Evolutionary conservation across 2,797 vertebrate species (phyloP), one percentile per base, ranked within the genome.

Genomic region (Chaunax sp.): DNA sequence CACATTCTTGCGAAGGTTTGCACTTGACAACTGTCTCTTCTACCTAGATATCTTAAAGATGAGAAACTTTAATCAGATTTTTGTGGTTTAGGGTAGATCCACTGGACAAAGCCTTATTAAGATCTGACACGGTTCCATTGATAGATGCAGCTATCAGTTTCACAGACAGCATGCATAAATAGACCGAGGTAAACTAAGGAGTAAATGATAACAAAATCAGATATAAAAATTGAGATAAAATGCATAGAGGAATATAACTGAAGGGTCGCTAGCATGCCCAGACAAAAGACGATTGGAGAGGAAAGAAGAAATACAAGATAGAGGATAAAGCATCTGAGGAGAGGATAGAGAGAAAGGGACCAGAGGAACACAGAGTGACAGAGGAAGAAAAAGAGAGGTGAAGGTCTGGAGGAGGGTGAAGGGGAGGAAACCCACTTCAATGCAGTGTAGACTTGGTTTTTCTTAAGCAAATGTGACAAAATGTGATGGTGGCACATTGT

Each of bases 1-100:
- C 62, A 75, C 68, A 81, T 55, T 82, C 87, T 82, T 79, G 55
- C 51, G 1, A 54, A 70, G 28, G 64, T 85, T 86, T 82, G 60
- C 58, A 66, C 79, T 87, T 87, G 72, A 63, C 67, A 64, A 82
- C 80, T 85, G 57, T 69, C 83, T 83, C 38, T 78, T 78, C 79
- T 82, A 79, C 80, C 85, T 87, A 72, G 73, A 65, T 72, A 83
- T 66, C 72, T 85, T 92, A 96, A 97, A 98, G 97, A 99, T 99
- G 98, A 99, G 98, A 99, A 99, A 98, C 96, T 95, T 97, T 97
- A 98, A 99, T 98, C 94, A 97, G 97, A 99, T 99, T 99, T 99
- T 99, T 99, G 97, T 98, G 98, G 96, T 97, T 96, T 94, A 96
- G 96, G 96, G 95, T 96, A 95, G 96, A 98, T 96, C 96, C 96